Base-by-base conservation (phyloP, 2,113 vertebrate species). In the Ptilonorhynchus violaceus region DNA sequence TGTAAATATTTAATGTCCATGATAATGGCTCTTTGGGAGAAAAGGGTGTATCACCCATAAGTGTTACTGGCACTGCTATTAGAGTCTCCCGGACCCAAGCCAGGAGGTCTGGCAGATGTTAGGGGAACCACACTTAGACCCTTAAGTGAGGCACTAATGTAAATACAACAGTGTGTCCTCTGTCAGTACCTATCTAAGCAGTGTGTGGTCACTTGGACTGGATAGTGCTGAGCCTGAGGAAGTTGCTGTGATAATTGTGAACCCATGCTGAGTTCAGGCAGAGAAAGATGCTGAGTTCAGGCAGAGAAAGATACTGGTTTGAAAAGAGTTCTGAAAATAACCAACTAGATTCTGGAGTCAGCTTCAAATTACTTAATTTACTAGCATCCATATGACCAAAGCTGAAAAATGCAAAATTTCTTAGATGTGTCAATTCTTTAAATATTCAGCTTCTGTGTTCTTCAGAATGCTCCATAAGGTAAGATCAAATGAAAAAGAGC, bases 1-100 rank as follows among this genome's bases (percentile, higher is more conserved):
- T 78, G 46, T 96, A 96, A 96, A 97, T 97, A 93, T 87, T 96
- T 95, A 86, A 95, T 96, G 66, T 19, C 37, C 27, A 3, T 49
- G 16, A 88, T 89, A 95, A 91, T 92, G 79, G 56, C 11, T 90
- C 66, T 96, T 84, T 88, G 79, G 83, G 53, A 75, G 78, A 60
- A 63, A 79, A 85, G 53, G 7, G 37, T 89, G 56, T 85, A 75
- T 69, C 53, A 62, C 27, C 68, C 46, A 0, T 88, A 94, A 95
- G 62, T 68, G 44, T 96, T 96, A 93, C 93, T 92, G 93, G 93
- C 66, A 97, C 14, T 85, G 89, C 81, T 92, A 53, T 93, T 95
- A 93, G 16, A 42, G 74, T n/a, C 62, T 68, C 22, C 66, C 88
- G 96, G 62, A 60, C 50, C 11, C 30, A 85, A 69, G 73, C 91